A percentile compares a stretch with the other conserved stretches of the same genome.
Evolutionary conservation across 2,797 vertebrate species (phyloP).

Genomic region (Pogoniulus pusillus): DNA sequence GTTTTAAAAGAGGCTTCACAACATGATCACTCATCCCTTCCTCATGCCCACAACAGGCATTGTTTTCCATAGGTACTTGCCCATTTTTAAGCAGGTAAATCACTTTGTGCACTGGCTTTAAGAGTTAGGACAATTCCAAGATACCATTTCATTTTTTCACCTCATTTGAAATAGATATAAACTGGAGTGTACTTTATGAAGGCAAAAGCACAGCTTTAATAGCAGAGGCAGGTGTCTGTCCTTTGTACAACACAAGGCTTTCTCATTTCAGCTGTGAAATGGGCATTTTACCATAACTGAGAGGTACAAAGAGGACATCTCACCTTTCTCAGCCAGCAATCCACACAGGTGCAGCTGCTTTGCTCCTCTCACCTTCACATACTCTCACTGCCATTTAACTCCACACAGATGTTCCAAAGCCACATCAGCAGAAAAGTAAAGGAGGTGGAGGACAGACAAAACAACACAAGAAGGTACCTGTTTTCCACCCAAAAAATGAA

Average conservation of each 20-base stretch:
- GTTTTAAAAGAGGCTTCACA: background rate
- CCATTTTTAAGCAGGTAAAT: background rate
- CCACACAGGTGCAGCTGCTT: background rate
- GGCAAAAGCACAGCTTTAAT: background rate
- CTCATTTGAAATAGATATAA: background rate
- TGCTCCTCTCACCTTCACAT: background rate
- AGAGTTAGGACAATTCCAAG: background rate
- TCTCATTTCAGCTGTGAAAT: background rate
- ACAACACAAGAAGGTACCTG: background rate
- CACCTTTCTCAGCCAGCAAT: background rate
- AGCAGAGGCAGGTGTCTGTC: background rate
- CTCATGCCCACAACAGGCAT: rapidly evolving
- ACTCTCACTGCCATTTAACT: background rate
- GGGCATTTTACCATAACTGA: background rate
- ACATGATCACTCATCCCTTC: background rate
- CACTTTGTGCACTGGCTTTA: background rate
- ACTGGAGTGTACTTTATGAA: background rate
- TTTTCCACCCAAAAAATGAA: conserved; percentile 18
- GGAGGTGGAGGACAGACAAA: background rate
- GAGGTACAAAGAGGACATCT: background rate
- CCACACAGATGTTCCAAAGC: background rate
- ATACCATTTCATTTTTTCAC: background rate
- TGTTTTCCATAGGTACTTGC: background rate
- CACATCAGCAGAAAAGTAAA: background rate
- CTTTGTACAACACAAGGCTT: background rate